phyloP scores from a whole-genome alignment of 2,797 vertebrate genomes.

The Hylomyscus alleni region DNA sequence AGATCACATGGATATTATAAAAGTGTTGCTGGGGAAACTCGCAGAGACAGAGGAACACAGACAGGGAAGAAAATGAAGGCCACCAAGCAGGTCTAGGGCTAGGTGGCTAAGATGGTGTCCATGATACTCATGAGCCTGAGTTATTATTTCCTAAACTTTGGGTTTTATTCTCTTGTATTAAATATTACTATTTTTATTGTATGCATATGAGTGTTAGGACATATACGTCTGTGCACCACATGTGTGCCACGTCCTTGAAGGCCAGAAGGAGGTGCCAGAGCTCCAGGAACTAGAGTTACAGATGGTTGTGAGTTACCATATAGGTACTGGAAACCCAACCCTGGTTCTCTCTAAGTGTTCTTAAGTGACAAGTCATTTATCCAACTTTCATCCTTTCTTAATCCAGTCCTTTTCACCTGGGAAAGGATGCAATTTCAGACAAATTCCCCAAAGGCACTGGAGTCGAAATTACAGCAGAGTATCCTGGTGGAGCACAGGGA shows the following conservation, averaged over 20 bases:
- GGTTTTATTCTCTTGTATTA: neutral
- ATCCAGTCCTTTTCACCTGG: neutral
- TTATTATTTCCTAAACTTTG: neutral
- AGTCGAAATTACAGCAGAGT: neutral
- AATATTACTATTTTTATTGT: neutral
- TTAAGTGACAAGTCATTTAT: neutral
- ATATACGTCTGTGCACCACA: neutral
- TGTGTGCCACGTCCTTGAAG: too few relatives aligned
- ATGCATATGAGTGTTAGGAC: neutral
- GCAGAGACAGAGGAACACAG: neutral
- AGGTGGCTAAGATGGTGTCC: neutral
- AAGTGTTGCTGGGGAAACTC: neutral
- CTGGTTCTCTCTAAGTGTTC: neutral
- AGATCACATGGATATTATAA: fast-evolving
- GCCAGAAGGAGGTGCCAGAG: neutral
- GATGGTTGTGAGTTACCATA: neutral
- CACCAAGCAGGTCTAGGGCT: neutral
- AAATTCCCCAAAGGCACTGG: neutral
- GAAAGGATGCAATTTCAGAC: neutral
- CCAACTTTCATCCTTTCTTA: neutral
- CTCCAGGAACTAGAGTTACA: neutral
- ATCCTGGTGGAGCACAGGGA: neutral
- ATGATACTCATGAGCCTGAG: neutral
- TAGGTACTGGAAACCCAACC: neutral
- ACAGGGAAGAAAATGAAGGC: neutral